Conservation (phyloP, 2,113 vertebrate genomes). For the Oxyruncus cristatus region DNA sequence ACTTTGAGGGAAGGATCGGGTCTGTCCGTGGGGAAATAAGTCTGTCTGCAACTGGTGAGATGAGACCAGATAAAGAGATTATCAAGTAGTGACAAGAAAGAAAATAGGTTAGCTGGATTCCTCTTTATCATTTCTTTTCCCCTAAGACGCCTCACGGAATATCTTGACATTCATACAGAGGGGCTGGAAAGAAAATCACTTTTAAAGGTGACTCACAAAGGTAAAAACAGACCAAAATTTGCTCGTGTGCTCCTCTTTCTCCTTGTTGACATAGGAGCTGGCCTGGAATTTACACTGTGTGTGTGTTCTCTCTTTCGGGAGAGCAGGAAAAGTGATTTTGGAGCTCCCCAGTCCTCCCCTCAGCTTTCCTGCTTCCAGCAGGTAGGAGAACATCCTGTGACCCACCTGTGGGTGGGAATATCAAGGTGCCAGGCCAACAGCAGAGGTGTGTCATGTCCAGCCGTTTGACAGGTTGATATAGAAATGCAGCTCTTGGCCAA, state of each 20-base stretch:
- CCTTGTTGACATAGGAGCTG: background rate
- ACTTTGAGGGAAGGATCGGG: background rate
- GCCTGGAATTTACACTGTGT: background rate
- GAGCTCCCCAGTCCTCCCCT: background rate
- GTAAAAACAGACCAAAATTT: background rate
- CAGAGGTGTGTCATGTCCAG: rapidly evolving
- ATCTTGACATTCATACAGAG: background rate
- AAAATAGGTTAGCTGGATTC: slow-evolving; percentile 29
- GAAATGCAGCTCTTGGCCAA: background rate
- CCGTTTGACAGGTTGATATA: rapidly evolving
- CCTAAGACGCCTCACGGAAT: background rate
- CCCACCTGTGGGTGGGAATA: background rate
- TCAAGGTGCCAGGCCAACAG: rapidly evolving
- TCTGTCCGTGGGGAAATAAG: slow-evolving; percentile 1
- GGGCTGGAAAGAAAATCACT: background rate
- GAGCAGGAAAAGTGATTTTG: background rate
- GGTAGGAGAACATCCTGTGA: rapidly evolving
- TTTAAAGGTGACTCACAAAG: background rate
- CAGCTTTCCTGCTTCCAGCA: background rate
- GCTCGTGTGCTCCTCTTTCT: background rate
- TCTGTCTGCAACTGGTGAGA: slow-evolving; percentile 52
- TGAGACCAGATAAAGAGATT: slow-evolving; percentile 48
- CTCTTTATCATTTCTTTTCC: slow-evolving; percentile 21
- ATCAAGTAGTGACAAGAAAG: slow-evolving; percentile 1
- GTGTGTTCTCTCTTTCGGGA: background rate